Percentiles rank a stretch among this genome's conserved stretches.
phyloP scores from a whole-genome alignment of 2,797 vertebrate genomes.

The Poeciliopsis presidionis region DNA sequence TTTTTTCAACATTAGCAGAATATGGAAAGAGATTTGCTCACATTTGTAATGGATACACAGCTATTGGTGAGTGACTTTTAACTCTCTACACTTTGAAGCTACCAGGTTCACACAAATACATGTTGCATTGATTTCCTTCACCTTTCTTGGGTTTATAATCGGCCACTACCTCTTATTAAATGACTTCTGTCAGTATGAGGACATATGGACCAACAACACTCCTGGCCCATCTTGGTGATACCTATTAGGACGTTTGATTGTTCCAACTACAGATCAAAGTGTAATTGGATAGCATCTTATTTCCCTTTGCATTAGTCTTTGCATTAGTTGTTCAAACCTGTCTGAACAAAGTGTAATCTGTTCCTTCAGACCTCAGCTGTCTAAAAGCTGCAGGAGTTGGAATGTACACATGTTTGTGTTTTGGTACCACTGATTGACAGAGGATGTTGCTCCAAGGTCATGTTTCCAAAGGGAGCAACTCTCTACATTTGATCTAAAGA shows the following conservation, averaged over 20 bases:
- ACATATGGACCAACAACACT: conserved; percentile 12
- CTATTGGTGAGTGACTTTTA: background rate
- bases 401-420: conserved; percentile 58
- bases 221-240: conserved; percentile 17
- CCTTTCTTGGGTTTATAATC: background rate
- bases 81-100: background rate
- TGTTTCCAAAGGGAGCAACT: conserved; percentile 65
- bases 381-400: conserved; percentile 42
- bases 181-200: background rate
- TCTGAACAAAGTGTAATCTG: conserved; percentile 26
- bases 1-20: background rate
- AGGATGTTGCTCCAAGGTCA: conserved; percentile 61
- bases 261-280: conserved; percentile 20
- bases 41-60: too few species aligned
- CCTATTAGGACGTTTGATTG: conserved; percentile 39
- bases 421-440: conserved; percentile 52
- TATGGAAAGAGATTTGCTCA: too few species aligned
- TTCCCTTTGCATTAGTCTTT: conserved; percentile 19
- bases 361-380: conserved; percentile 25
- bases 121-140: background rate
- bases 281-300: conserved; percentile 46
- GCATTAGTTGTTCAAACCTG: conserved; percentile 36
- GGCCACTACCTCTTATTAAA: background rate
- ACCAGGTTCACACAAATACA: background rate
- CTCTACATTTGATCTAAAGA: conserved; percentile 65